phyloP scores from a whole-genome alignment of 2,113 vertebrate genomes.

The Xyliphius kryptos region DNA sequence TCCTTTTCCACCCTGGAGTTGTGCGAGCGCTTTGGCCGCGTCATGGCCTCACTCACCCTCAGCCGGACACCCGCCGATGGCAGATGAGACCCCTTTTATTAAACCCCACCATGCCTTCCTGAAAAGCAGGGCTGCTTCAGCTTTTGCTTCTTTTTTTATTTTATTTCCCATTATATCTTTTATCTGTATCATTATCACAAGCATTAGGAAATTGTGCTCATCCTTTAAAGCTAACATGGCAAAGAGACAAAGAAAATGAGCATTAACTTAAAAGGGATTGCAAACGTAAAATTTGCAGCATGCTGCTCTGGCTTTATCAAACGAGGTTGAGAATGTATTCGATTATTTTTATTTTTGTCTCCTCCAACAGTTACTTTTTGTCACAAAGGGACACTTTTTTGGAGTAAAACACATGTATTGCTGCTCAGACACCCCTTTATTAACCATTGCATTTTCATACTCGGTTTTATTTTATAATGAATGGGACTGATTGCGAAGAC shows the following conservation, averaged over 20 bases:
- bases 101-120: slow-evolving; percentile 80
- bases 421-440: slow-evolving; percentile 75
- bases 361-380: slow-evolving; percentile 25
- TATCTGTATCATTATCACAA: no score
- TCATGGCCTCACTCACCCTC: slow-evolving; percentile 80
- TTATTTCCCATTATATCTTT: slow-evolving; percentile 69
- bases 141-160: slow-evolving; percentile 82
- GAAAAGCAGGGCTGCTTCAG: slow-evolving; percentile 80
- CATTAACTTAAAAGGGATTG: slow-evolving; percentile 4
- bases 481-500: slow-evolving; percentile 54
- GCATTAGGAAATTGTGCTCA: slow-evolving; percentile 50
- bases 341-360: slow-evolving; percentile 13
- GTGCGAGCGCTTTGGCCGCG: slow-evolving; percentile 80
- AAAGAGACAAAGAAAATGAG: slow-evolving; percentile 57
- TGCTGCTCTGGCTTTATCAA: slow-evolving; percentile 74
- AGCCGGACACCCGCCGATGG: slow-evolving; percentile 80
- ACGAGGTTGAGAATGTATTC: slow-evolving; percentile 51
- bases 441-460: slow-evolving; percentile 85
- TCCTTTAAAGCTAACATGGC: slow-evolving; percentile 71
- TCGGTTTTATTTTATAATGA: slow-evolving; percentile 63
- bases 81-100: slow-evolving; percentile 81
- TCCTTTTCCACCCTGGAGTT: slow-evolving; percentile 86
- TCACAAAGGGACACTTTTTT: slow-evolving; percentile 12
- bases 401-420: slow-evolving; percentile 43
- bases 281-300: slow-evolving; percentile 69